Base-by-base conservation (phyloP, 2,113 vertebrate genomes). In the Hymenochirus boettgeri region DNA sequence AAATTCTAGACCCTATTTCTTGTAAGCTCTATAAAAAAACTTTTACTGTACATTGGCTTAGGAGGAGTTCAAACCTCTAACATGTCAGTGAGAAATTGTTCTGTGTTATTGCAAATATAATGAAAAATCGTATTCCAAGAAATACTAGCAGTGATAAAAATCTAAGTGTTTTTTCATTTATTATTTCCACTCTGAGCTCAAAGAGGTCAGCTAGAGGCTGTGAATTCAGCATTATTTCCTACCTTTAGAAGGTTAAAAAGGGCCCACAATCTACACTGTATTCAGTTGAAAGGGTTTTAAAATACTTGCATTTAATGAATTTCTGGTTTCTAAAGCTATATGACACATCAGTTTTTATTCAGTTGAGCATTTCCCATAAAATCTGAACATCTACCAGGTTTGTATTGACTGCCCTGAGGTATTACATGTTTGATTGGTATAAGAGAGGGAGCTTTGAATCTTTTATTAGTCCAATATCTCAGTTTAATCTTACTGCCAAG, bases 351-450 rank as follows among this genome's bases (percentile, higher is more conserved):
- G 52, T 45, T 57, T 57, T 51, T 51, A 29, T 39, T 33, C 10
- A 37, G 26, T 58, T 66, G 63, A 66, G 57, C 15, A 9, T 50
- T 66, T 35, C 63, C 54, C 63, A 66, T 54, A 66, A 57, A 37
- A 48, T 25, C 10, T 35, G 58, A 29, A 37, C 42, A 29, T 66
- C 11, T 65, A 31, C 57, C 45, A 47, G 23, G 42, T 57, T 66
- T 66, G 18, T 50, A 66, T 58, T 58, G 42, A 66, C 54, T 19
- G 11, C 5, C 15, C 11, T 58, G 54, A 50, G 42, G 54, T 58
- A 57, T 66, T 58, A 66, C 21, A 39, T 66, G 50, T 66, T 54
- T 47, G 25, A 24, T 17, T 7, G 37, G 29, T 51, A 57, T 51
- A 35, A 46, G 13, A 35, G 45, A 50, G 55, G 37, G 37, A 58